A percentile compares a stretch with the other conserved stretches of the same genome.
phyloP scores from a whole-genome alignment of 1,140 invertebrate species.

The Laupala kohalensis region DNA sequence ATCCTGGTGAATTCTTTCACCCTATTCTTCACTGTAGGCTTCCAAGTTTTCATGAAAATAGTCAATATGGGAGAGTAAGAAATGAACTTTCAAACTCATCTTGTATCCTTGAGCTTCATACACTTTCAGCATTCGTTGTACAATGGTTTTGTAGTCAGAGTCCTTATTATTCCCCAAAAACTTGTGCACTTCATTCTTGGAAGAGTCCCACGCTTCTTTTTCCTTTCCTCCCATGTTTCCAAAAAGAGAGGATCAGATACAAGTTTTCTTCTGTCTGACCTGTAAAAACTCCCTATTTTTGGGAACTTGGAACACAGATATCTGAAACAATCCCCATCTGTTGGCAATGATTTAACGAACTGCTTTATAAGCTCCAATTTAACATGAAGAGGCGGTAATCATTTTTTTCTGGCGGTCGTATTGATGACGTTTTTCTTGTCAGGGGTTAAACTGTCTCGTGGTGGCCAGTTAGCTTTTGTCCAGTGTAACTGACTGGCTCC shows the following conservation, averaged over 20 bases:
- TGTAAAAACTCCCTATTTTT: too few relatives aligned
- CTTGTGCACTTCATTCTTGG: background rate
- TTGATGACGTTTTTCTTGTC: constrained; percentile 1
- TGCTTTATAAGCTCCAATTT: background rate
- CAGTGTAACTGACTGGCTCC: background rate
- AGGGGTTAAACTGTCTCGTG: background rate
- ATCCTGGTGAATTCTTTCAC: constrained; percentile 13
- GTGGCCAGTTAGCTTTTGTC: constrained; percentile 1
- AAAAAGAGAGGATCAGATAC: background rate
- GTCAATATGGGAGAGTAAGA: constrained; percentile 12
- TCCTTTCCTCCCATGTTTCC: background rate
- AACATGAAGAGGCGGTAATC: constrained; percentile 6
- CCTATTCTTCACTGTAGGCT: constrained; percentile 16
- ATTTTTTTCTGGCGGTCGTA: background rate
- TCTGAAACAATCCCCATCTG: too few relatives aligned
- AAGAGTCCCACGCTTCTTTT: background rate
- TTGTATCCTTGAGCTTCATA: constrained; percentile 1
- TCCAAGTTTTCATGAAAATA: constrained; percentile 15
- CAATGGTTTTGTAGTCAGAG: too few relatives aligned
- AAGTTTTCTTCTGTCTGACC: too few relatives aligned
- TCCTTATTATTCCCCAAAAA: too few relatives aligned
- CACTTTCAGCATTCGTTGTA: too few relatives aligned
- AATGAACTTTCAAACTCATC: constrained; percentile 14
- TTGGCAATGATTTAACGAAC: too few relatives aligned
- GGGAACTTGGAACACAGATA: too few relatives aligned